A percentile compares a stretch with the other conserved stretches of the same genome.
These are phyloP conservation scores for Chaetodon trifasciatus DNA, from an alignment of 2,797 vertebrate species.

Conservation along the genomic window DNA sequence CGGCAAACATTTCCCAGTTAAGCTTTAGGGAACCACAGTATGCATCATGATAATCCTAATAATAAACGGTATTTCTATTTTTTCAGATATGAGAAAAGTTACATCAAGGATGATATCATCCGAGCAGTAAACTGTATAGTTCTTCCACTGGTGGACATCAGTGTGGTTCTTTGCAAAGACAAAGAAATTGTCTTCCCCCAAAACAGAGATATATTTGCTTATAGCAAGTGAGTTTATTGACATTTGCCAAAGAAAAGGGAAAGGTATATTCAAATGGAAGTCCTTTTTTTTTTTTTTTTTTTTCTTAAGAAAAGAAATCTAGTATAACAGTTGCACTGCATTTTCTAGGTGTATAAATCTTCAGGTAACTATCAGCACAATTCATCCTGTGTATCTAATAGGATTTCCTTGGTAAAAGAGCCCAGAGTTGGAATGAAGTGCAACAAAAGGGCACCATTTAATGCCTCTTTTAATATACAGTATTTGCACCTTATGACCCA, in stretches of 20 bases:
- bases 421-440: slow-evolving; percentile 78
- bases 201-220: slow-evolving; percentile 72
- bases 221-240: slow-evolving; percentile 77
- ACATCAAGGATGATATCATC: slow-evolving; percentile 54
- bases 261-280: slow-evolving; percentile 78
- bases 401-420: slow-evolving; percentile 71
- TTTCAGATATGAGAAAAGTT: slow-evolving; percentile 58
- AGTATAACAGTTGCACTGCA: slow-evolving; percentile 87
- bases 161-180: slow-evolving; percentile 71
- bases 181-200: slow-evolving; percentile 78
- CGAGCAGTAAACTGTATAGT: slow-evolving; percentile 63
- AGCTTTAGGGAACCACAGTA: slow-evolving; percentile 44
- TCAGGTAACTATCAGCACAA: slow-evolving; percentile 98
- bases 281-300: slow-evolving; percentile 19
- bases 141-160: slow-evolving; percentile 73
- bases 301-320: slow-evolving; percentile 63
- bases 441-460: slow-evolving; percentile 80
- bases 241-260: slow-evolving; percentile 88
- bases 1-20: slow-evolving; percentile 51
- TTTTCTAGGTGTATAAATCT: slow-evolving; percentile 90
- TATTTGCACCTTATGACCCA: slow-evolving; percentile 89
- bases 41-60: slow-evolving; percentile 64
- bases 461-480: slow-evolving; percentile 84
- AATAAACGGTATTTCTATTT: slow-evolving; percentile 56
- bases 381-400: slow-evolving; percentile 86